Conservation (phyloP, 2,888 invertebrate species). For the Notodonta ziczac region DNA sequence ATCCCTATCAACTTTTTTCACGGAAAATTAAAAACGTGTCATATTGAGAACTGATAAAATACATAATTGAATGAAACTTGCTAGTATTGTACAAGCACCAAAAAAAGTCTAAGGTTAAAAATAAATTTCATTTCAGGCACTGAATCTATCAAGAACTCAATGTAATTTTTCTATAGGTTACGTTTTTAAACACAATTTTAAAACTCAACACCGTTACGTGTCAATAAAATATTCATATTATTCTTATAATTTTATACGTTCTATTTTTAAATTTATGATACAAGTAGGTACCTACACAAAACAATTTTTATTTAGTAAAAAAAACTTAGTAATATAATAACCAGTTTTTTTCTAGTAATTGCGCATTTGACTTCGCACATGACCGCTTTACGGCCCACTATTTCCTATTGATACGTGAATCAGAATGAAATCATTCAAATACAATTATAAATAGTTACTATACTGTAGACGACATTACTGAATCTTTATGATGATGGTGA, state of each 20-base stretch:
- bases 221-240: background rate
- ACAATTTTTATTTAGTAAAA: background rate
- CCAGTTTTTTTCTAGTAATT: background rate
- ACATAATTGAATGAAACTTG: background rate
- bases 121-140: background rate
- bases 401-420: no score
- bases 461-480: no score
- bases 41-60: background rate
- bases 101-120: background rate
- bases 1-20: background rate
- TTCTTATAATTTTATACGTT: background rate
- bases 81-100: background rate
- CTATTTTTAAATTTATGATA: background rate
- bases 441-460: no score
- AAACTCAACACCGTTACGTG: background rate
- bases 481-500: no score
- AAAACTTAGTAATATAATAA: background rate
- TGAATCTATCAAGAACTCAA: conserved; percentile 1
- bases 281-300: no score
- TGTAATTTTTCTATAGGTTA: background rate
- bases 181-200: background rate
- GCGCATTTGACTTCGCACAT: background rate
- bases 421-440: no score
- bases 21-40: background rate
- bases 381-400: background rate